These are phyloP conservation scores for Sternarchorhynchus goeldii DNA, from an alignment of 2,797 vertebrate genomes.

Conservation along the genomic window DNA sequence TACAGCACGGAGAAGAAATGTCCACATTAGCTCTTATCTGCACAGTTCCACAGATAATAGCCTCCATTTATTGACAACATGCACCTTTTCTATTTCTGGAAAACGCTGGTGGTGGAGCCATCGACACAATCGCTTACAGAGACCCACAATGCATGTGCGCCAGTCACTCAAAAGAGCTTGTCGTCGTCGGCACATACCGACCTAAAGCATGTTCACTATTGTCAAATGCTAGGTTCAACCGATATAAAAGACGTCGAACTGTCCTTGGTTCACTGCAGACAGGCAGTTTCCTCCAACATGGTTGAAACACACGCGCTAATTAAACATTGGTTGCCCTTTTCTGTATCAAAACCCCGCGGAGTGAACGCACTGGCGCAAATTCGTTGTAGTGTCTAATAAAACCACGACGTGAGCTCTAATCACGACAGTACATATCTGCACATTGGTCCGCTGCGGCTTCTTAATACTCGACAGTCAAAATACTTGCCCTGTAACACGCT, in stretches of 20 bases:
- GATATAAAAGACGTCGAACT: too few species aligned
- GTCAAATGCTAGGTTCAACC: too few species aligned
- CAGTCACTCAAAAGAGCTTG: slow-evolving; percentile 47
- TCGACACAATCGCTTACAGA: slow-evolving; percentile 33
- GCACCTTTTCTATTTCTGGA: slow-evolving; percentile 72
- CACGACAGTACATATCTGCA: too few species aligned
- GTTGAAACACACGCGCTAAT: slow-evolving; percentile 15
- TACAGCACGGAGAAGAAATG: slow-evolving; percentile 7
- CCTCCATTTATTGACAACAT: background rate
- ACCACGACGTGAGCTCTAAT: too few species aligned
- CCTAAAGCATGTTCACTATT: slow-evolving; percentile 29
- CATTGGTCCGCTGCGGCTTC: too few species aligned
- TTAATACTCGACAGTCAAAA: too few species aligned
- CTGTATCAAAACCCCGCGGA: too few species aligned
- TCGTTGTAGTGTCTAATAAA: too few species aligned
- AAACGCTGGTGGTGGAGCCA: slow-evolving; percentile 59
- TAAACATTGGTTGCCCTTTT: background rate
- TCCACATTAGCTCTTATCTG: background rate
- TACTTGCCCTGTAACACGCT: too few species aligned
- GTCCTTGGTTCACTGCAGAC: too few species aligned
- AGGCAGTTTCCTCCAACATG: slow-evolving; percentile 35
- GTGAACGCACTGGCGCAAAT: too few species aligned
- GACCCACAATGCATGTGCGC: slow-evolving; percentile 56
- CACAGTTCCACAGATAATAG: background rate
- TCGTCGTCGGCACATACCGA: slow-evolving; percentile 24